phyloP scores from a whole-genome alignment of 92 coral and sea anemone genomes.

The Epizoanthus illoricatus region DNA sequence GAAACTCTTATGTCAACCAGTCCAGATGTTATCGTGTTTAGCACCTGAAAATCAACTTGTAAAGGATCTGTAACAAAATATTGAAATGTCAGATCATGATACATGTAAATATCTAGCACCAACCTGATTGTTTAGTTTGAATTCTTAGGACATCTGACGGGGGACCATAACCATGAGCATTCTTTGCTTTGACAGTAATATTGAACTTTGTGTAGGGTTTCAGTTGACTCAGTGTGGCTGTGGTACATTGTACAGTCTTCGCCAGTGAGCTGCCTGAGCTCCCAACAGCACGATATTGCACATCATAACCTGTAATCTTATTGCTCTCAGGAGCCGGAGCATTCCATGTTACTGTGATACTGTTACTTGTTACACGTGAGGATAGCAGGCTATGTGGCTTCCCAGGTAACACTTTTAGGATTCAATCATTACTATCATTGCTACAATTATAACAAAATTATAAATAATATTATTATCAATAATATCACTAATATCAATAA shows the following conservation, averaged over 20 bases:
- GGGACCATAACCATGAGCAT: not conserved
- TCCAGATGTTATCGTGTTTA: no score
- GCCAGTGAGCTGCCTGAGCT: not conserved
- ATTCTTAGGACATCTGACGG: not conserved
- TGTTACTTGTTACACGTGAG: not conserved
- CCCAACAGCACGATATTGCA: not conserved
- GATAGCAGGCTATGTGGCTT: not conserved
- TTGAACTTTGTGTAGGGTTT: not conserved
- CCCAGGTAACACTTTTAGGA: not conserved
- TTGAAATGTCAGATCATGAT: no score
- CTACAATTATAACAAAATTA: no score
- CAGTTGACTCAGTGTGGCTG: not conserved
- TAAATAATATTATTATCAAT: no score
- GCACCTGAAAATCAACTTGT: no score
- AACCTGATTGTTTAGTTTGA: constrained; percentile 5
- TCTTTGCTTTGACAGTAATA: not conserved
- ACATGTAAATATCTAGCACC: not conserved
- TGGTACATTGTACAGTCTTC: not conserved
- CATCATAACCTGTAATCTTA: not conserved
- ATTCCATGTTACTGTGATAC: not conserved
- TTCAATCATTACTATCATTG: no score
- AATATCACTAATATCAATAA: no score
- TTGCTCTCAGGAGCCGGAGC: not conserved
- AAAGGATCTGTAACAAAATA: no score
- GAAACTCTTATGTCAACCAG: no score